Percentiles rank a stretch among this genome's conserved stretches.
These are phyloP conservation scores for Intoshia linei DNA, from an alignment of 1,140 invertebrate species.

Conservation along the genomic window DNA sequence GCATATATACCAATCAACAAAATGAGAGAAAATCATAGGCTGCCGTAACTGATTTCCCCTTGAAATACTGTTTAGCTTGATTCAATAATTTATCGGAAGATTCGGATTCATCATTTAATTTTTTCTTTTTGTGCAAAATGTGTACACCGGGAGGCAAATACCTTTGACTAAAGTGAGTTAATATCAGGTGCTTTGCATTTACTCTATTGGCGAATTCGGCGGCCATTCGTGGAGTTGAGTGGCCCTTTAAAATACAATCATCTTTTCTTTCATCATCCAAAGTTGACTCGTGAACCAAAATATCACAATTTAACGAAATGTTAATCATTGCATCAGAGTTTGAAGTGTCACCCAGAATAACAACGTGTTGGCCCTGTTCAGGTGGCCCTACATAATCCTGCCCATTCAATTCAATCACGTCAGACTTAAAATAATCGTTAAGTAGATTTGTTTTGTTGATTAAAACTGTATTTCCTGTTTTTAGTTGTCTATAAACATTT, in stretches of 20 bases:
- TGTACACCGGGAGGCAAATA: too few relatives aligned
- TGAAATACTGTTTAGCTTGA: too few relatives aligned
- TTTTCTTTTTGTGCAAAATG: too few relatives aligned
- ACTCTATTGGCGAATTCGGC: constrained; percentile 15
- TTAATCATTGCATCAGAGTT: constrained; percentile 14
- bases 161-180: constrained; percentile 25
- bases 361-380: constrained; percentile 15
- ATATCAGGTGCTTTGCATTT: constrained; percentile 14
- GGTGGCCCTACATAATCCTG: constrained; percentile 15
- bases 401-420: constrained; percentile 7
- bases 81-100: too few relatives aligned
- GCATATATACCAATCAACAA: too few relatives aligned
- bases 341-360: constrained; percentile 21
- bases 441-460: not conserved
- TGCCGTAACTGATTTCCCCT: too few relatives aligned
- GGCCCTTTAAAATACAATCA: constrained; percentile 20
- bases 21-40: too few relatives aligned
- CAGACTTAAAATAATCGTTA: not conserved
- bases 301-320: constrained; percentile 16
- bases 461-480: constrained; percentile 16
- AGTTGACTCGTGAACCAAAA: constrained; percentile 24
- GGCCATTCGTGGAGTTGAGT: constrained; percentile 25
- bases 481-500: constrained; percentile 18
- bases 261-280: constrained; percentile 15
- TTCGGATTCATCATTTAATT: too few relatives aligned